Evolutionary conservation across 2,888 invertebrate genomes (phyloP).

Genomic region (Nemurella pictetii): DNA sequence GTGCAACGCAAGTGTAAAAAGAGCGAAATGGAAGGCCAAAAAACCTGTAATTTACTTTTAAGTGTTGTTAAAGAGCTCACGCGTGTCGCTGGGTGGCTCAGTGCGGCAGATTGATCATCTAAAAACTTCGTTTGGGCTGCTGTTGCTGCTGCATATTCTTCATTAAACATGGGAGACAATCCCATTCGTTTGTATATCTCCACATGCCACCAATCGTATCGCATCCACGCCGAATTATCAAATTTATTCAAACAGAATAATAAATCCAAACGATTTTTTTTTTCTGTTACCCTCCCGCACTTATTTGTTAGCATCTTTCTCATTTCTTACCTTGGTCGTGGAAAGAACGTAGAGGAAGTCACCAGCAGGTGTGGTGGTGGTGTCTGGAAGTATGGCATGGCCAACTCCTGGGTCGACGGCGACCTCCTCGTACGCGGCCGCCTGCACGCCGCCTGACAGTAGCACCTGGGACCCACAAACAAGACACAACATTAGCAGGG

Average conservation of each 20-base stretch:
- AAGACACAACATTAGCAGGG: constrained; percentile 2
- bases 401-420: constrained; percentile 70
- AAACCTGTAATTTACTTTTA: background rate
- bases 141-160: too few relatives aligned
- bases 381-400: constrained; percentile 81
- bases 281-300: too few relatives aligned
- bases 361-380: constrained; percentile 80
- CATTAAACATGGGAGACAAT: background rate
- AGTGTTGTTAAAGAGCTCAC: background rate
- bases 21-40: background rate
- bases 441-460: constrained; percentile 66
- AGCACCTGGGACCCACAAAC: constrained; percentile 63
- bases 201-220: background rate
- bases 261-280: background rate
- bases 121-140: background rate
- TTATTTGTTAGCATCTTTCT: background rate
- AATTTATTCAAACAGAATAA: background rate
- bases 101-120: background rate
- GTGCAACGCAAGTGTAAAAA: background rate
- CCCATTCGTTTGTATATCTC: background rate
- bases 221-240: background rate
- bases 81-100: background rate
- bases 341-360: constrained; percentile 86
- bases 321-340: constrained; percentile 64
- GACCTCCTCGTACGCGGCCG: constrained; percentile 85